Conservation (phyloP, 2,888 invertebrate species). For the Mechanitis mazaeus region DNA sequence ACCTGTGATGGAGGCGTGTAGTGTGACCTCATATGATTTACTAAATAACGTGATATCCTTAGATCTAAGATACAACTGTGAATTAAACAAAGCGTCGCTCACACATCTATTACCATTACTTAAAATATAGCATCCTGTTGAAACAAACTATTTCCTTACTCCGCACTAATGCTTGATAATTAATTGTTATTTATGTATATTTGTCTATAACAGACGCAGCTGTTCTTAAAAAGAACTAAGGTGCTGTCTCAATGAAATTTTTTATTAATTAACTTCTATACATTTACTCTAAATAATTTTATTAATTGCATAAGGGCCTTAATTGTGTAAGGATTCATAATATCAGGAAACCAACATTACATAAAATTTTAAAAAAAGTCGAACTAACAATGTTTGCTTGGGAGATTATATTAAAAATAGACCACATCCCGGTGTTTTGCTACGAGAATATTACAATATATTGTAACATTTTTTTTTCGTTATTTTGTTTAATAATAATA, state of each 20-base stretch:
- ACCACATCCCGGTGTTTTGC: neutral
- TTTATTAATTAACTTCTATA: too few relatives aligned
- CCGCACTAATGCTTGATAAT: too few relatives aligned
- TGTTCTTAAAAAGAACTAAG: too few relatives aligned
- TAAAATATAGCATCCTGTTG: neutral
- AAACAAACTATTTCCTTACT: too few relatives aligned
- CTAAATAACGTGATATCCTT: neutral
- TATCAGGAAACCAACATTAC: constrained; percentile 25
- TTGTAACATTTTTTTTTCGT: too few relatives aligned
- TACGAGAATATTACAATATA: neutral
- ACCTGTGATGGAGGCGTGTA: neutral
- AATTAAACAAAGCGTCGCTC: neutral
- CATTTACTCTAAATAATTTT: neutral
- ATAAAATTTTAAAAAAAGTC: constrained; percentile 24
- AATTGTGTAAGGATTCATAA: neutral
- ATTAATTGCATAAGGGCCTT: neutral
- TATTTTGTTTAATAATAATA: too few relatives aligned
- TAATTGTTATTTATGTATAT: too few relatives aligned
- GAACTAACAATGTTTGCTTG: constrained; percentile 13
- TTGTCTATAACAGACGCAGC: too few relatives aligned
- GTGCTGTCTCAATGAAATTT: too few relatives aligned
- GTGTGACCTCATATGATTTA: neutral
- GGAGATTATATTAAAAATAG: constrained; percentile 4
- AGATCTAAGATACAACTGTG: neutral
- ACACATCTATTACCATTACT: neutral